Evolutionary conservation across 2,888 invertebrate species (phyloP), one percentile per base, ranked within the genome.

Genomic region (Tipula unca): DNA sequence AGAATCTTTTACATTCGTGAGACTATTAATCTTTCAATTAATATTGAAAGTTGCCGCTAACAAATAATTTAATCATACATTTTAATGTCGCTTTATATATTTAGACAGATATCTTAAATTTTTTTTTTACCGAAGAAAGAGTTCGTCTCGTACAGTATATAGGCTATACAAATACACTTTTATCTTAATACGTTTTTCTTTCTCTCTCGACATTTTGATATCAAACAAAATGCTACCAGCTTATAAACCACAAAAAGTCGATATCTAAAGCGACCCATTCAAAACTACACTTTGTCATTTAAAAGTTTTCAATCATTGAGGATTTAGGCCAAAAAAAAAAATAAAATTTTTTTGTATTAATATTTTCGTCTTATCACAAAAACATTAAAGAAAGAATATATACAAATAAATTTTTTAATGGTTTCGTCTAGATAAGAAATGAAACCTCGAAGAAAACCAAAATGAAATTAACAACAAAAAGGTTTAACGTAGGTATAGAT

Each of bases 311-410:
- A 69, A 69, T 69, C 69, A 69, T 69, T 69, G 25, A n/a, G 13
- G 25, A 20, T 8, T n/a, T n/a, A n/a, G n/a, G n/a, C n/a, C n/a
- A n/a, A n/a, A n/a, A n/a, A n/a, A n/a, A n/a, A 69, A 69, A 69
- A 3, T 8, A 25, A 8, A 5, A 13, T 69, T 69, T 69, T 69
- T 25, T 25, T 69, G n/a, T 25, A 69, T 69, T 25, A 69, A 69
- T 69, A 69, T 69, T 69, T 25, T 25, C 25, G 17, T 69, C 69
- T 69, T 69, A 69, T 69, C 69, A 69, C 25, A 6, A 10, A 69
- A 69, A 69, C 69, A 69, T 69, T 69, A 69, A 69, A 69, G 69
- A 69, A 69, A 69, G 69, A 69, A 69, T 69, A 69, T 69, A 69
- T 25, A 25, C n/a, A n/a, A n/a, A n/a, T n/a, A n/a, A n/a, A n/a